Evolutionary conservation across 2,797 vertebrate species (phyloP), one percentile per base, ranked within the genome.

Genomic region (Sebastes vulpes): DNA sequence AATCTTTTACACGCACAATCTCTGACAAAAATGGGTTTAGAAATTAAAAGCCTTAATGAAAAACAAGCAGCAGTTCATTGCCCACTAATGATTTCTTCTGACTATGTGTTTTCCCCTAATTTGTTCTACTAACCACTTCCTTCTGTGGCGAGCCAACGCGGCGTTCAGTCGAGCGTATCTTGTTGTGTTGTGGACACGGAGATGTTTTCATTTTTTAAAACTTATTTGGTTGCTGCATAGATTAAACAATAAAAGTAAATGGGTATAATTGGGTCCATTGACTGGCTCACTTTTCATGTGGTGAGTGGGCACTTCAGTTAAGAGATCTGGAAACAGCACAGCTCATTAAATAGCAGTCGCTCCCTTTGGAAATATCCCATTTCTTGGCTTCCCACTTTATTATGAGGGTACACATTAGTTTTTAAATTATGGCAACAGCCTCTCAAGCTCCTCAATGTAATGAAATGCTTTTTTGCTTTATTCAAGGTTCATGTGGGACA

Each of bases 301-400:
- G 35, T 74, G 73, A 84, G 58, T 65, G 42, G 57, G 31, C 26
- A 57, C 53, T 80, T 70, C 35, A 73, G 52, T 63, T 57, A 72
- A 58, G 56, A 48, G 26, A 73, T 64, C 35, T 67, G 28, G 26
- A 64, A 73, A 65, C 25, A 18, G 31, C 57, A 63, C 83, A 76
- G 61, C 66, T 79, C 77, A 85, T 91, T 86, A 75, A 75, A 84
- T 78, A 74, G 66, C 59, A 71, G 48, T 67, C 31, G 21, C 54
- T 75, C 79, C 35, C 76, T 31, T 25, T 28, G 53, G 78, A 81
- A 77, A 76, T 64, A 59, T 56, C 46, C 42, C 1, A 23, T 32
- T 77, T 84, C 46, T 63, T 54, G 29, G 29, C 46, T 59, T 69
- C 9, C 4, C 50, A 29, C 68, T 73, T 81, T 11, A 75, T 29